Conservation (phyloP, 2,113 vertebrate genomes). For the Scartelaos histophorus region DNA sequence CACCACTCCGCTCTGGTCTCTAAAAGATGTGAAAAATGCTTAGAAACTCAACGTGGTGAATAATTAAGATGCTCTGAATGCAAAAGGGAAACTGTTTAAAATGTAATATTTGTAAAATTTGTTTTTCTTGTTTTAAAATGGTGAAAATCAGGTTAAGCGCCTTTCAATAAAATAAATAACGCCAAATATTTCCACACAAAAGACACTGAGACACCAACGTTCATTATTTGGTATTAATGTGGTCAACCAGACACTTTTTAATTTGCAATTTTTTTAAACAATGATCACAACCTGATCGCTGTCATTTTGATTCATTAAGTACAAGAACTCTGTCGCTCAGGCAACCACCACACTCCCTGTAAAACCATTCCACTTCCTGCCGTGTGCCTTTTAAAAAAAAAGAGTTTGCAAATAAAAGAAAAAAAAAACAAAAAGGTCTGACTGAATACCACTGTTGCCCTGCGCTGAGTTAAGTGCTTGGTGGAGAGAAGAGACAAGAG, state of each 20-base stretch:
- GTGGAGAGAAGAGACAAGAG: constrained; percentile 30
- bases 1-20: too few relatives aligned
- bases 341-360: not conserved
- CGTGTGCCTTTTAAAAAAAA: constrained; percentile 22
- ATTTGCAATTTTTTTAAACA: constrained; percentile 55
- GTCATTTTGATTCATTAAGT: constrained; percentile 55
- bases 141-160: too few relatives aligned
- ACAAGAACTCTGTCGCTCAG: constrained; percentile 27
- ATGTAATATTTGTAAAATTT: too few relatives aligned
- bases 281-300: constrained; percentile 63
- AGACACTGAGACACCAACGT: constrained; percentile 33
- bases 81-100: too few relatives aligned
- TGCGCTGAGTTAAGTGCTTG: constrained; percentile 46
- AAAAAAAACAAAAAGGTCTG: constrained; percentile 23
- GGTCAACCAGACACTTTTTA: constrained; percentile 71
- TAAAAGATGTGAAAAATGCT: too few relatives aligned
- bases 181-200: not conserved
- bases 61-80: too few relatives aligned
- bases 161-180: too few relatives aligned
- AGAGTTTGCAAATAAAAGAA: constrained; percentile 26
- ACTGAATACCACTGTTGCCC: constrained; percentile 38
- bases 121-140: not conserved
- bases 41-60: too few relatives aligned
- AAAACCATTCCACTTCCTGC: constrained; percentile 44
- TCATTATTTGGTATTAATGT: constrained; percentile 61